Evolutionary conservation across 2,888 invertebrate species (phyloP).

Genomic region (Patella ulyssiponensis): DNA sequence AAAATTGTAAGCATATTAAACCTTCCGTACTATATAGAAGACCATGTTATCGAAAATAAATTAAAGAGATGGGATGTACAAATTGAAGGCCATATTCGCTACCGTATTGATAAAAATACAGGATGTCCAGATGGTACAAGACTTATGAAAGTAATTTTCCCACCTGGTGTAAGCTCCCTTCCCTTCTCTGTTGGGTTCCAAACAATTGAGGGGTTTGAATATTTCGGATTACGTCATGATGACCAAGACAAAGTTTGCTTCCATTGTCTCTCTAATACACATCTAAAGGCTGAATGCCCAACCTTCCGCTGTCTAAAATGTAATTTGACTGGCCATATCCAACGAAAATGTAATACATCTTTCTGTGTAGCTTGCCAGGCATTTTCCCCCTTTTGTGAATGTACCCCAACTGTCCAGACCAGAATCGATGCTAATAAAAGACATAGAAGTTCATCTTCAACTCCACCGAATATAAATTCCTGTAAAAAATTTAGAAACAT

Average conservation of each 20-base stretch:
- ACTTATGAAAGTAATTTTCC: neutral
- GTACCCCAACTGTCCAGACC: too few relatives aligned
- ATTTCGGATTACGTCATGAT: neutral
- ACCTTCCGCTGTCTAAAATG: neutral
- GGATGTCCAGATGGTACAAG: neutral
- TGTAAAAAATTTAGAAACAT: too few relatives aligned
- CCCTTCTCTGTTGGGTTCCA: neutral
- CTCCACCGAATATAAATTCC: too few relatives aligned
- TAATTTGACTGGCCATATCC: neutral
- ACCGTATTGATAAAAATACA: neutral
- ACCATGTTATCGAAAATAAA: neutral
- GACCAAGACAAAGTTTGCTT: constrained; percentile 6
- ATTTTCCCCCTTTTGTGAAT: too few relatives aligned
- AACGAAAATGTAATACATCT: neutral
- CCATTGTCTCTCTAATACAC: neutral
- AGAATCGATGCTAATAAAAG: too few relatives aligned
- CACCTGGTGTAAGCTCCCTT: neutral
- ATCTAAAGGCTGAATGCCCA: neutral
- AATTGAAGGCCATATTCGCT: neutral
- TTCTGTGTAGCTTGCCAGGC: neutral
- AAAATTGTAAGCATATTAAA: neutral
- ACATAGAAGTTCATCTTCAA: too few relatives aligned
- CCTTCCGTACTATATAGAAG: constrained; percentile 8
- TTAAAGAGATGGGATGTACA: neutral
- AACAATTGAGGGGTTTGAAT: neutral